Evolutionary conservation across 2,888 invertebrate genomes (phyloP), one percentile per base, ranked within the genome.

Genomic region (Phlogophora meticulosa): DNA sequence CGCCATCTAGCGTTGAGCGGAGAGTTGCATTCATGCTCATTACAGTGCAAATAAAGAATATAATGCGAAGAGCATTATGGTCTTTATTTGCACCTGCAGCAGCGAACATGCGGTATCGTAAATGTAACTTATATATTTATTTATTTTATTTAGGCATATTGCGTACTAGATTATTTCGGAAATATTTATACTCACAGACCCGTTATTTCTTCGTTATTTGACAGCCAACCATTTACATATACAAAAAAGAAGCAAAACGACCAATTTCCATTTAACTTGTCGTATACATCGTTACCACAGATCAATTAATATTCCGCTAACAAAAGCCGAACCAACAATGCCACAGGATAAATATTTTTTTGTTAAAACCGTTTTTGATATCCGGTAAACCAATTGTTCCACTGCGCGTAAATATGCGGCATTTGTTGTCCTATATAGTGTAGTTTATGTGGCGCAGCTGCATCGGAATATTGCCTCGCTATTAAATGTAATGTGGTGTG

Each of bases 271-370:
- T 58, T 11, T 22, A 53, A 43, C 32, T n/a, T 28, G 42, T 48
- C 51, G 48, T 10, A 9, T 13, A 56, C 36, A 20, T 40, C 22
- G 46, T 52, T 55, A 58, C 22, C 11, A 10, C 7, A 34, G 20
- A 55, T 69, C 68, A 58, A 74, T 59, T 69, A 64, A 72, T 57
- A 46, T 75, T 48, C 32, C 4, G 4, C 34, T 17, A 40, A 43
- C 58, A 75, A 74, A 60, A 63, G 46, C 15, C 43, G 13, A 10
- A 3, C 10, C 28, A 45, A 68, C 75, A 74, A 74, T 48, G 32
- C 32, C 48, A 48, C 55, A 46, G 58, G 9, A 17, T 17, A 17
- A 10, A 38, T 43, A 13, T 46, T 36, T 46, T 61, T 55, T 55
- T 49, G 36, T 17, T 38, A n/a, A 56, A 67, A 56, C 24, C 43